Evolutionary conservation across 2,797 vertebrate species (phyloP).

Genomic region (Megaceryle alcyon): DNA sequence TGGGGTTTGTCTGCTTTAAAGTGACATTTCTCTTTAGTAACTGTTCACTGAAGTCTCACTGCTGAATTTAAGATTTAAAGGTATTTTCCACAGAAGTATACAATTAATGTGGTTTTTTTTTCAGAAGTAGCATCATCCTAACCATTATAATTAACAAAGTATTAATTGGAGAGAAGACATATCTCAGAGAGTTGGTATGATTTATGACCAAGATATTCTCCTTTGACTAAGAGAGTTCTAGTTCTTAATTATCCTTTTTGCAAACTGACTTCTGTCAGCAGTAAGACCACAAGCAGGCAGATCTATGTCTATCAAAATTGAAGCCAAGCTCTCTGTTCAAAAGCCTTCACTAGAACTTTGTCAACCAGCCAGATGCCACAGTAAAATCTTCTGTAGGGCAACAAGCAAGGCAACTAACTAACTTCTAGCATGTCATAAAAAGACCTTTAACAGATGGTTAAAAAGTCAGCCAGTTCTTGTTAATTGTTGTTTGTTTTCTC

Average conservation of each 20-base stretch:
- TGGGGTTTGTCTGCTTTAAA: not conserved
- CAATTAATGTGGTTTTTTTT: not conserved
- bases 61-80: not conserved
- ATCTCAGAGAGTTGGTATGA: not conserved
- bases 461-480: not conserved
- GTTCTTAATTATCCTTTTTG: not conserved
- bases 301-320: not conserved
- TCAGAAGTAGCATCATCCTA: not conserved
- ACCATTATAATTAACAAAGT: not conserved
- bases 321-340: not conserved
- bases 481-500: conserved; percentile 13
- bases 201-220: not conserved
- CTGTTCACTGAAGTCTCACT: not conserved
- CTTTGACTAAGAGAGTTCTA: not conserved
- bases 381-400: not conserved
- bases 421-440: not conserved
- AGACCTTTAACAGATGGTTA: not conserved
- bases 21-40: not conserved
- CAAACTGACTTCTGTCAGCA: not conserved
- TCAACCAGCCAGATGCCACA: not conserved
- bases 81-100: not conserved
- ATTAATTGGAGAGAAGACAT: not conserved
- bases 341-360: not conserved
- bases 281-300: not conserved
- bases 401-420: not conserved